Evolutionary conservation across 2,888 invertebrate genomes (phyloP), one percentile per base, ranked within the genome.

Genomic region (Orthosia cruda): DNA sequence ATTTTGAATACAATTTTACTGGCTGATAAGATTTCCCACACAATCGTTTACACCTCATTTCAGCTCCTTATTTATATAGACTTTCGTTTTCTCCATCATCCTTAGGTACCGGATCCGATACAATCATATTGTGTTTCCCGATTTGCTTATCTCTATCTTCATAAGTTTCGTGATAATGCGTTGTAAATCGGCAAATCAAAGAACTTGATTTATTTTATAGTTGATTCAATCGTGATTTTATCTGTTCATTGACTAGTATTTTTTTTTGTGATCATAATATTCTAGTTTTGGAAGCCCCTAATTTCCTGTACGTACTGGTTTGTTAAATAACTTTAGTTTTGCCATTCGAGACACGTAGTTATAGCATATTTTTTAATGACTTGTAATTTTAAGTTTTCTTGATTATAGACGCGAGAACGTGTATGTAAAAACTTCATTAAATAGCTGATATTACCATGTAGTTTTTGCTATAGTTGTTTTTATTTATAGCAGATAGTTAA

Each of bases 251-350:
- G 55, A 57, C 57, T 67, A 11, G 45, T 20, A 47, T 26, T 23
- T 3, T 63, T 81, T 81, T 81, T 81, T 68, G 45, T 52, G 50
- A 45, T 11, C n/a, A 13, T 13, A 40, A n/a, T 26, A 65, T 68
- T 77, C 61, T 73, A 40, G 59, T 73, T 57, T 65, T 71, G 4
- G 32, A 57, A 58, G 13, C 50, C 32, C 1, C 11, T 73, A 65
- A 81, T 81, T 81, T 77, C 77, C 54, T 81, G 67, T 62, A 54
- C 49, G 20, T 68, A 73, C 68, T 65, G 57, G 71, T 79, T 72
- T 74, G 23, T 55, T 59, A 45, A 15, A 26, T 69, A 68, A 68
- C 20, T 61, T 74, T 69, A 54, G 50, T 74, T 79, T 54, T 55
- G 23, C 12, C 40, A 47, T 63, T 70, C 32, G 26, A 70, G 55